These are phyloP conservation scores for Myotis findleyi DNA, from an alignment of 2,797 vertebrate species.

Conservation along the genomic window DNA sequence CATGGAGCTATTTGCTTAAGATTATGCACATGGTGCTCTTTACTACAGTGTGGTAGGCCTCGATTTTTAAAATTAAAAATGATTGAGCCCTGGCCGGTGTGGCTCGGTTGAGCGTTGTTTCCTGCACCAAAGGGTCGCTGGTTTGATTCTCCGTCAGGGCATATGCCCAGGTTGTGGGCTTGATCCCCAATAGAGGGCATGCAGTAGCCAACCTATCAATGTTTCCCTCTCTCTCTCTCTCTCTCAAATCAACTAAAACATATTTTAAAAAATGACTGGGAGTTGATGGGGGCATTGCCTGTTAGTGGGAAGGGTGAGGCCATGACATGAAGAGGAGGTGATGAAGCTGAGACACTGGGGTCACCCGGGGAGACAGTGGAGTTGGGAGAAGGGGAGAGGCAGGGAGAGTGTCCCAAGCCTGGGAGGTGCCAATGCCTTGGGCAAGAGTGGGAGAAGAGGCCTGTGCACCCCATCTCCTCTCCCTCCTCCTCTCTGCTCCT, in stretches of 20 bases:
- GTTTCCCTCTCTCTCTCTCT: not conserved
- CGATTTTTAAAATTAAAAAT: not conserved
- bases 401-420: not conserved
- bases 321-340: not conserved
- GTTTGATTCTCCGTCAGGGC: not conserved
- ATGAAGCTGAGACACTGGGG: accelerated
- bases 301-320: too few relatives aligned
- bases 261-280: not conserved
- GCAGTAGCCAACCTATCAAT: not conserved
- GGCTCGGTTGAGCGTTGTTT: not conserved
- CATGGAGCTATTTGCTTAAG: accelerated
- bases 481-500: too few relatives aligned
- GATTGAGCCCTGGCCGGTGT: not conserved
- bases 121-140: not conserved
- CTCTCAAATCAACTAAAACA: not conserved
- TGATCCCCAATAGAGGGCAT: not conserved
- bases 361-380: not conserved
- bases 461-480: accelerated
- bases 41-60: not conserved
- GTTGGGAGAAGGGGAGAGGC: not conserved
- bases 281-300: not conserved
- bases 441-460: not conserved
- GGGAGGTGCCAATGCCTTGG: not conserved
- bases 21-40: not conserved
- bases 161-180: not conserved